A percentile compares a stretch with the other conserved stretches of the same genome.
Conservation (phyloP, 2,113 vertebrate genomes). For the Lagopus leucura region DNA sequence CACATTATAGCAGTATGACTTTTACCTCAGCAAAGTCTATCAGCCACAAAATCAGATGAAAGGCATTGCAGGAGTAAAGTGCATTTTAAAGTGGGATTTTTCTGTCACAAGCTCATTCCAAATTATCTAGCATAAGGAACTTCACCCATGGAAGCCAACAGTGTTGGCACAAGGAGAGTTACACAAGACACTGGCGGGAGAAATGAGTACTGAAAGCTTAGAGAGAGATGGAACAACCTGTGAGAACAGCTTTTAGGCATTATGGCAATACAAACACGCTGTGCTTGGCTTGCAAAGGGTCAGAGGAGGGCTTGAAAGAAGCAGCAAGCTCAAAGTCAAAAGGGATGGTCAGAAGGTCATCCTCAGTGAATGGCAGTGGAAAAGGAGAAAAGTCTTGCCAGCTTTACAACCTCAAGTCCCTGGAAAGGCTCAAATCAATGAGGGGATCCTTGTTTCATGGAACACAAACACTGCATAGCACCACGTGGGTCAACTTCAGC, state of each 20-base stretch:
- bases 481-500: background rate
- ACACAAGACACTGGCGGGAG: background rate
- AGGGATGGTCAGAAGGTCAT: background rate
- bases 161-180: background rate
- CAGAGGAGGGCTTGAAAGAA: background rate
- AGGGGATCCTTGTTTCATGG: background rate
- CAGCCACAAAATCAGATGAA: background rate
- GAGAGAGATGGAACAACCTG: conserved; percentile 5
- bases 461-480: background rate
- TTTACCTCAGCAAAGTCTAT: background rate
- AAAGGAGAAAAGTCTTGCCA: conserved; percentile 2
- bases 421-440: conserved; percentile 24
- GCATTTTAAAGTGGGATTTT: background rate
- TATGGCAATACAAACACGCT: background rate
- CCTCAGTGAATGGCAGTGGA: background rate
- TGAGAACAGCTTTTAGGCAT: background rate
- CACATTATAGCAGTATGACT: background rate
- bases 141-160: background rate
- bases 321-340: background rate
- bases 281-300: background rate
- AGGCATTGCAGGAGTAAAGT: background rate
- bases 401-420: background rate
- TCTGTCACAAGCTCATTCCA: background rate
- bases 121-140: background rate
- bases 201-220: background rate